phyloP scores from a whole-genome alignment of 2,113 vertebrate species.

The Dromiciops gliroides region DNA sequence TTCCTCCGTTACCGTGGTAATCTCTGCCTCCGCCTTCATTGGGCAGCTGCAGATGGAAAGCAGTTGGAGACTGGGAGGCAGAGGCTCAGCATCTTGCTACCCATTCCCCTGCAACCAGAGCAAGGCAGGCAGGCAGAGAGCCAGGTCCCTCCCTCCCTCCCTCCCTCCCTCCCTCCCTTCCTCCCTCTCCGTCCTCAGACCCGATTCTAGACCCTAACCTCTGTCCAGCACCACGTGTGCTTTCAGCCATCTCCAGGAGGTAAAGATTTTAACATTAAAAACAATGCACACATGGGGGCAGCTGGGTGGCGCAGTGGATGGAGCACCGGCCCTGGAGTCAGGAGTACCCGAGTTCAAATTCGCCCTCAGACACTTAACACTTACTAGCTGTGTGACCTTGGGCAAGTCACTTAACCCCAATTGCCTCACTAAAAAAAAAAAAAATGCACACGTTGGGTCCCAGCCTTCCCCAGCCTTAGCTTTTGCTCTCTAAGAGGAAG shows the following conservation, averaged over 20 bases:
- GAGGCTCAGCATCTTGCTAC: neutral
- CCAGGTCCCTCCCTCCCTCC: neutral
- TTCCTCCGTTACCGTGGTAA: constrained; percentile 60
- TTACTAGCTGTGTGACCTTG: too few relatives aligned
- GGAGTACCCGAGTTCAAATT: too few relatives aligned
- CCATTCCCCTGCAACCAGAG: neutral
- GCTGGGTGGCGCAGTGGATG: too few relatives aligned
- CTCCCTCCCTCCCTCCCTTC: neutral
- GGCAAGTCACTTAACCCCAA: too few relatives aligned
- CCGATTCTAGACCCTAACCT: too few relatives aligned
- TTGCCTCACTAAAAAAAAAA: too few relatives aligned
- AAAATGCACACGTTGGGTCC: neutral
- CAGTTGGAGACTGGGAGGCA: neutral
- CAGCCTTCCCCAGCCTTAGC: neutral
- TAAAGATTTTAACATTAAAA: constrained; percentile 4
- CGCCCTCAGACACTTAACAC: too few relatives aligned
- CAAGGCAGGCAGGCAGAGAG: neutral
- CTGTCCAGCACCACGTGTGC: too few relatives aligned
- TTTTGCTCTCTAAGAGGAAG: neutral
- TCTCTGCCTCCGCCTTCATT: neutral
- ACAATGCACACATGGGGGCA: neutral
- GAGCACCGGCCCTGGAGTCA: too few relatives aligned
- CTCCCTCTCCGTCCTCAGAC: too few relatives aligned
- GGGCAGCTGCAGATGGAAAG: neutral
- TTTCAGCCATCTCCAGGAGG: too few relatives aligned